Percentiles rank a stretch among this genome's conserved stretches.
Conservation (phyloP, 2,888 invertebrate species). For the Molorchus minor region DNA sequence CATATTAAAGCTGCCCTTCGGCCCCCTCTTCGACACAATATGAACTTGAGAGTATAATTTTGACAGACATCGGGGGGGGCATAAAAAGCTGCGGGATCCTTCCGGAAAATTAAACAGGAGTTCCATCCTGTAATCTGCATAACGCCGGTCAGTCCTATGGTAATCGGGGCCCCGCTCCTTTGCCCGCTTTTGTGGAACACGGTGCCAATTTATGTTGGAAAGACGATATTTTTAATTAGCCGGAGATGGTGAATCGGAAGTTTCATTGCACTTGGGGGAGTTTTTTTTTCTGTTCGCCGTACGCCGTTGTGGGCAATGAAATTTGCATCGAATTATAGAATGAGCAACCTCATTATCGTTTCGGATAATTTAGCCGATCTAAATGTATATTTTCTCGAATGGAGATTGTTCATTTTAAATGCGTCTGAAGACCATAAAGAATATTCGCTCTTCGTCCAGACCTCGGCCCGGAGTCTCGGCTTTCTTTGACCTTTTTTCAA, state of each 20-base stretch:
- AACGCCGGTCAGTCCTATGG: conserved; percentile 52
- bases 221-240: conserved; percentile 46
- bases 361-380: conserved; percentile 23
- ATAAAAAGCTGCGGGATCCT: conserved; percentile 52
- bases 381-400: no score
- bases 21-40: conserved; percentile 54
- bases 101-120: conserved; percentile 56
- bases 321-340: conserved; percentile 33
- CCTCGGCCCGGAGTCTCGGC: no score
- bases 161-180: conserved; percentile 44
- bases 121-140: conserved; percentile 52
- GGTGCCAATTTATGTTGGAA: conserved; percentile 43
- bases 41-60: conserved; percentile 60
- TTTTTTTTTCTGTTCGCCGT: conserved; percentile 23
- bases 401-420: no score
- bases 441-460: no score
- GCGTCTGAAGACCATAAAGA: no score
- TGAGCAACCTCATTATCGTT: conserved; percentile 19
- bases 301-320: conserved; percentile 19
- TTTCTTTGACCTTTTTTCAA: no score
- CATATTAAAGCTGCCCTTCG: conserved; percentile 60
- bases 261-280: conserved; percentile 41
- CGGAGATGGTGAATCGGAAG: conserved; percentile 36
- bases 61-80: conserved; percentile 55
- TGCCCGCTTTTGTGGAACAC: conserved; percentile 42